Evolutionary conservation across 2,797 vertebrate species (phyloP), one percentile per base, ranked within the genome.

Genomic region (Poeciliopsis gracilis): DNA sequence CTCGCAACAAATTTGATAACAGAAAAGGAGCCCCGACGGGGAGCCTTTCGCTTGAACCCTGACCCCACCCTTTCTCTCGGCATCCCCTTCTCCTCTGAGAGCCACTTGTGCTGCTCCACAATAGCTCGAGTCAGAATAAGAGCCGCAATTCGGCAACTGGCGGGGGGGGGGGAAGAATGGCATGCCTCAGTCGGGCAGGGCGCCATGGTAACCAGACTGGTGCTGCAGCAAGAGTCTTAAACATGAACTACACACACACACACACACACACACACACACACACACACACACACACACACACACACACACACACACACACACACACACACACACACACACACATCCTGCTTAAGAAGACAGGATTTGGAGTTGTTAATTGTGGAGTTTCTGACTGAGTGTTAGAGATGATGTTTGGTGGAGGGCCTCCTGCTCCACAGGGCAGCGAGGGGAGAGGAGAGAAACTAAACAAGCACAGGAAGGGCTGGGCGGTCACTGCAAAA

Each of bases 151-250:
- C 78, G 85, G 88, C 84, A 76, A 87, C 79, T 1, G 0, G 6
- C 16, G 49, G 20, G 47, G 18, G 47, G 47, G 47, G 20, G 7
- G 49, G 73, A 94, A 96, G 93, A 96, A 96, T 95, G 91, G 92
- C 93, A 77, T 94, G 93, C 93, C 94, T 94, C 82, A 92, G 88
- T 84, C 55, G 91, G 93, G 92, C 86, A 67, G 80, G 94, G 93
- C 90, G 87, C 96, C 94, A 97, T 97, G 96, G 97, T 93, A 96
- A 97, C 95, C 5, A 82, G 71, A 90, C 86, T 81, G 83, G 83
- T 33, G 84, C 90, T 77, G 63, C 70, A 84, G 87, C 85, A 84
- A 83, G 88, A 57, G 83, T 79, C 87, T 93, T 84, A 86, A 93
- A 80, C 91, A 51, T 61, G 28, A 30, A 16, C 28, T 28, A 16